Evolutionary conservation across 2,888 invertebrate species (phyloP).

Genomic region (Toxonevra muliebris): DNA sequence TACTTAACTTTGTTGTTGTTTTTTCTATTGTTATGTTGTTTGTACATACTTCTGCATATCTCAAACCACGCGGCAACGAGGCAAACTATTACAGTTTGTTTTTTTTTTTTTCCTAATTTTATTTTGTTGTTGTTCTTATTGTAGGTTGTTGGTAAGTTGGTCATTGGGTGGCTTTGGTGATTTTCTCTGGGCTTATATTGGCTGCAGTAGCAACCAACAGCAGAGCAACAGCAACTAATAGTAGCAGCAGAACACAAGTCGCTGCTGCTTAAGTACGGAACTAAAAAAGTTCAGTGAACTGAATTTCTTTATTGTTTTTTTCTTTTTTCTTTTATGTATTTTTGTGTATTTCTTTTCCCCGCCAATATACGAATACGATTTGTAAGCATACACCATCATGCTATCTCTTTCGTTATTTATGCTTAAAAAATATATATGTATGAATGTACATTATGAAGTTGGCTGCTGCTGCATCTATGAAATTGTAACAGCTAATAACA

Average conservation of each 20-base stretch:
- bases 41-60: neutral
- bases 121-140: conserved; percentile 13
- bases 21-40: conserved; percentile 14
- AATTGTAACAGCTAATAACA: too few relatives aligned
- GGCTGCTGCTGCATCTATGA: too few relatives aligned
- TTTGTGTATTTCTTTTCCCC: too few relatives aligned
- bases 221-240: conserved; percentile 12
- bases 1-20: neutral
- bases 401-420: neutral
- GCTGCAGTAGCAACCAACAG: conserved; percentile 20
- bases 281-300: conserved; percentile 38
- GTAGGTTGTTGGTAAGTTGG: conserved; percentile 23
- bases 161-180: conserved; percentile 31
- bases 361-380: too few relatives aligned
- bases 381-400: too few relatives aligned
- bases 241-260: neutral
- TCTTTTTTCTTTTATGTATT: neutral
- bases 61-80: neutral
- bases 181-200: conserved; percentile 47
- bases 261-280: conserved; percentile 31
- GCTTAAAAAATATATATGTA: neutral
- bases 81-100: neutral
- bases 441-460: too few relatives aligned
- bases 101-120: conserved; percentile 1
- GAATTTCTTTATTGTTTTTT: neutral